Evolutionary conservation across 2,797 vertebrate genomes (phyloP), one percentile per base, ranked within the genome.

Genomic region (Danio kyathit): DNA sequence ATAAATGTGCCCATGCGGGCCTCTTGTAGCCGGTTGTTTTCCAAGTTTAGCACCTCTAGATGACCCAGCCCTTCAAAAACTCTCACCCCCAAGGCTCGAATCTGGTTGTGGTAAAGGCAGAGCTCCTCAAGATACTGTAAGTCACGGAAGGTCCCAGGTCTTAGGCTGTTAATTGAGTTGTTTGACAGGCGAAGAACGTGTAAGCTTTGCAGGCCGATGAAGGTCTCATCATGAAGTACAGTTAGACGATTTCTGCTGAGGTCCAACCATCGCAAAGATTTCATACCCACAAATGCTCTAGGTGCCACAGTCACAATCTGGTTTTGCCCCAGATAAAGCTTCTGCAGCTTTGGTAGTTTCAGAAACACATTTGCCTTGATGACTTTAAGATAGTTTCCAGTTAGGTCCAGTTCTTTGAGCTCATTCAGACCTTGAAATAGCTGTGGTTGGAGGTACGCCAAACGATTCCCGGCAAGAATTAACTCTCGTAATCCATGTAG

Each of bases 71-170:
- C 97, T 3, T 97, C 96, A 0, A 99, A 99, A 54, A 94, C 94
- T 83, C 89, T 94, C 71, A 97, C 96, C 0, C 89, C 93, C 56
- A 99, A 89, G 78, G 87, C 88, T 60, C 90, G 90, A 63, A 99
- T 95, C 76, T 87, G 93, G 89, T 99, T 99, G 92, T 97, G 90
- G 61, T 95, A 94, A 0, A 99, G 94, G 82, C 94, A 95, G 61
- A 99, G 93, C 85, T 99, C 98, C 82, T 99, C 97, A 74, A 99
- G 90, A 82, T 96, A 97, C 82, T 95, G 96, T n/a, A 99, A 90
- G 74, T 99, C 97, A 19, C 95, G 95, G 88, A 99, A 99, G 3
- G 95, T 96, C 72, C 94, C 94, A 1, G 95, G 94, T 75, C 94
- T 91, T 51, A 99, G 91, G 80, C 89, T 80, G 4, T 72, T 14